phyloP scores from a whole-genome alignment of 2,888 invertebrate genomes.

The Netelia melanura region DNA sequence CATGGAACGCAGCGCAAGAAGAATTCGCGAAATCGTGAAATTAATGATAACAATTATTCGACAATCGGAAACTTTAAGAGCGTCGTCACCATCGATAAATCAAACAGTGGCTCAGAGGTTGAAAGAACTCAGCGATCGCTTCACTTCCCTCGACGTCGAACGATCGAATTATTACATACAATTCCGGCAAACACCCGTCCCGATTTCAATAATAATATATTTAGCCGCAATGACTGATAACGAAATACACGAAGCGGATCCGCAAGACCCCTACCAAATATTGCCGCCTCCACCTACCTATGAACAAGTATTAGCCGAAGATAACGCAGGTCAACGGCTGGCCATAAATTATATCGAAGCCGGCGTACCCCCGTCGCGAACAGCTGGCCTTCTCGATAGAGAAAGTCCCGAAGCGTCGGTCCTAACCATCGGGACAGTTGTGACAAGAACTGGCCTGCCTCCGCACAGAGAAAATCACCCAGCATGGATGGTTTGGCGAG shows the following conservation, averaged over 20 bases:
- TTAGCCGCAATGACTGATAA: conserved; percentile 32
- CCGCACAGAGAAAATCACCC: conserved; percentile 31
- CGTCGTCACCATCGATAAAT: not conserved
- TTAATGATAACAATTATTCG: conserved; percentile 29
- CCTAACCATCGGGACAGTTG: conserved; percentile 7
- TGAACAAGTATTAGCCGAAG: conserved; percentile 29
- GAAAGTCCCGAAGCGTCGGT: conserved; percentile 13
- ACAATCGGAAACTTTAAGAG: conserved; percentile 1
- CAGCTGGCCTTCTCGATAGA: conserved; percentile 25
- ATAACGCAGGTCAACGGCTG: conserved; percentile 6
- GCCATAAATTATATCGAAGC: conserved; percentile 34
- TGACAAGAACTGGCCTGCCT: conserved; percentile 34
- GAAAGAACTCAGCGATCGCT: conserved; percentile 20
- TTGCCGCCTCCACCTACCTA: conserved; percentile 12
- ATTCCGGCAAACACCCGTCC: conserved; percentile 9
- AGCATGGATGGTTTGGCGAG: conserved; percentile 46
- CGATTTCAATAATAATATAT: conserved; percentile 37
- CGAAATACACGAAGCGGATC: conserved; percentile 28
- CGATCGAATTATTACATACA: conserved; percentile 15
- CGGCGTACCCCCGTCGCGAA: conserved; percentile 23
- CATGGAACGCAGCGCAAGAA: conserved; percentile 15
- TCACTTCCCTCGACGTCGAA: conserved; percentile 24
- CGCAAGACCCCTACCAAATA: conserved; percentile 20
- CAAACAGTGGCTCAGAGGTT: not conserved
- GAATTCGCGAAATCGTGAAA: conserved; percentile 41